These are phyloP conservation scores for Cossypha heuglini DNA, from an alignment of 2,797 vertebrate genomes.

Conservation along the genomic window DNA sequence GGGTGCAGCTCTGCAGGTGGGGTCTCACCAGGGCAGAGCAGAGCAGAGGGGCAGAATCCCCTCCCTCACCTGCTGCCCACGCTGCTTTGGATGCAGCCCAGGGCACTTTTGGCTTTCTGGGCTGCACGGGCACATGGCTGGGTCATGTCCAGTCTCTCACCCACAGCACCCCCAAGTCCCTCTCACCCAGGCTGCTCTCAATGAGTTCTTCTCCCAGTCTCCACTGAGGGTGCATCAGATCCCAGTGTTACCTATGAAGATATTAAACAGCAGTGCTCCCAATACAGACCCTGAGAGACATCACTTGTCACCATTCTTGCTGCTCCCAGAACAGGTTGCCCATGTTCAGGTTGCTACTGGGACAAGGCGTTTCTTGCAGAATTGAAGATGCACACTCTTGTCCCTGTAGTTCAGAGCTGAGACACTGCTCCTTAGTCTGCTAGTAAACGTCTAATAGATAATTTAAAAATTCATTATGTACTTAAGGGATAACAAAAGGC, in stretches of 20 bases:
- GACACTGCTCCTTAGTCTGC: background rate
- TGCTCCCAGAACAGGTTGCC: background rate
- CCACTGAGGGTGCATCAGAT: rapidly evolving
- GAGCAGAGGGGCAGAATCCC: background rate
- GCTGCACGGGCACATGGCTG: rapidly evolving
- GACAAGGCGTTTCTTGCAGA: background rate
- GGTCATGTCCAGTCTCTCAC: background rate
- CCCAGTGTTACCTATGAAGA: rapidly evolving
- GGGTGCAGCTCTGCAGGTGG: background rate
- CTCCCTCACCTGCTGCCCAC: background rate
- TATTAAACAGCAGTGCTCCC: background rate
- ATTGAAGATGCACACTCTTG: background rate
- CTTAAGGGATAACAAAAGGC: background rate
- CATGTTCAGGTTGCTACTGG: background rate
- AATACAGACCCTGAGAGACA: rapidly evolving
- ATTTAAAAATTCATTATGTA: background rate
- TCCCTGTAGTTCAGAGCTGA: background rate
- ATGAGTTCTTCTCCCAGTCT: background rate
- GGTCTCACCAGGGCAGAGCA: background rate
- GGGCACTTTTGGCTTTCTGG: rapidly evolving
- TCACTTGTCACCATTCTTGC: background rate
- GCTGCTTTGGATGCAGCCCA: background rate
- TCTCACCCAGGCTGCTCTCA: rapidly evolving
- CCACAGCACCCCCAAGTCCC: background rate
- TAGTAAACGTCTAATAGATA: background rate